Evolutionary conservation across 2,888 invertebrate species (phyloP), one percentile per base, ranked within the genome.

Genomic region (Stenichneumon culpator): DNA sequence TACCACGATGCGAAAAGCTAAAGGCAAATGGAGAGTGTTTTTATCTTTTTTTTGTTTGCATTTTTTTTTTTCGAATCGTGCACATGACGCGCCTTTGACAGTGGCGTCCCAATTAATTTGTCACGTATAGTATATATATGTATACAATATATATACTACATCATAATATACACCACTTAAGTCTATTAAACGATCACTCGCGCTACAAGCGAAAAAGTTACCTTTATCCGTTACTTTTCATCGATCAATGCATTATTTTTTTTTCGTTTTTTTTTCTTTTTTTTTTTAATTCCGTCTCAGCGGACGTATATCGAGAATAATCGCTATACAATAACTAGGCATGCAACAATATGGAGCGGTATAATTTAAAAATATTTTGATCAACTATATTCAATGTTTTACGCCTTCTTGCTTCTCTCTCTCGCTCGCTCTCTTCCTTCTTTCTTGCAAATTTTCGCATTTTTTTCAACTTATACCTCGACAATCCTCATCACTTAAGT

Each of bases 261-360:
- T 63, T 63, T 68, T 75, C 22, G 14, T 69, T 60, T 63, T 28
- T 65, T 22, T 72, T 77, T 9, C 9, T 39, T 60, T 79, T 83
- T 57, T 68, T 57, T 70, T 82, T 25, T 47, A 68, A 80, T 67
- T 82, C 60, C 78, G 57, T 70, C 73, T 75, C 69, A 44, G 60
- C 39, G 82, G 63, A 70, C 60, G 57, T 78, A 75, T 82, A 83
- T 85, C 84, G 86, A 87, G 89, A 86, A 82, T 87, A 89, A 88
- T 88, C 82, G 84, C 87, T 89, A 89, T 86, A 91, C 89, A 90
- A 90, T 92, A 93, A 92, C 92, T 93, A 93, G 90, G 92, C 93
- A 93, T 93, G 93, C 93, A 93, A 93, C 93, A 93, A 92, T 93
- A 92, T 90, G 90, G 90, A 93, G 90, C 92, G 85, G 82, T 89